A percentile compares a stretch with the other conserved stretches of the same genome.
Conservation (phyloP, 35 echinoderm and acorn worm species). For the Holothuria glaberrima region DNA sequence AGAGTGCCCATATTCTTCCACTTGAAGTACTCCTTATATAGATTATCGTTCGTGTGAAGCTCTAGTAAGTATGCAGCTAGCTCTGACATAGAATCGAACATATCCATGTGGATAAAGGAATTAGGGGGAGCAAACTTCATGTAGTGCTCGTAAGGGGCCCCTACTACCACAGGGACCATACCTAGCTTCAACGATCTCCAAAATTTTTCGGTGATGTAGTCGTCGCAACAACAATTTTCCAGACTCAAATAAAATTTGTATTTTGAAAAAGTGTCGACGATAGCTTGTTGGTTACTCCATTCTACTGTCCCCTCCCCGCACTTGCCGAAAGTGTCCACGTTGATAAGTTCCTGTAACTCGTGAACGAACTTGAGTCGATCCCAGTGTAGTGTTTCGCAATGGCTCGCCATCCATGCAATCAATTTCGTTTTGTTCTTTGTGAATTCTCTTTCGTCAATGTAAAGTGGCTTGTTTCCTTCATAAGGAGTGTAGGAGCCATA, state of each 20-base stretch:
- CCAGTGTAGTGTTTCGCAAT: constrained; percentile 69
- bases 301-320: constrained; percentile 63
- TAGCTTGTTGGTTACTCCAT: constrained; percentile 45
- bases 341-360: constrained; percentile 50
- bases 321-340: constrained; percentile 70
- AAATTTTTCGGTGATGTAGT: constrained; percentile 86
- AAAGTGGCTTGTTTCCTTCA: constrained; percentile 33
- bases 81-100: constrained; percentile 46
- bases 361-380: constrained; percentile 69
- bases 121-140: constrained; percentile 54
- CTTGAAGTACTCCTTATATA: constrained; percentile 62
- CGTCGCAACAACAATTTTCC: constrained; percentile 73
- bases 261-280: constrained; percentile 30
- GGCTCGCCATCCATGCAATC: constrained; percentile 70
- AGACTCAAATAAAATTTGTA: constrained; percentile 72
- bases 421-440: constrained; percentile 57
- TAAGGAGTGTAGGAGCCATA: constrained; percentile 45
- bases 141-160: constrained; percentile 49
- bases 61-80: constrained; percentile 43
- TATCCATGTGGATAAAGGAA: constrained; percentile 56
- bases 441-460: constrained; percentile 12
- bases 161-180: constrained; percentile 57
- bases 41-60: constrained; percentile 52
- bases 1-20: constrained; percentile 50
- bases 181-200: constrained; percentile 52